Conservation (phyloP, 2,113 vertebrate genomes). For the Lota lota region DNA sequence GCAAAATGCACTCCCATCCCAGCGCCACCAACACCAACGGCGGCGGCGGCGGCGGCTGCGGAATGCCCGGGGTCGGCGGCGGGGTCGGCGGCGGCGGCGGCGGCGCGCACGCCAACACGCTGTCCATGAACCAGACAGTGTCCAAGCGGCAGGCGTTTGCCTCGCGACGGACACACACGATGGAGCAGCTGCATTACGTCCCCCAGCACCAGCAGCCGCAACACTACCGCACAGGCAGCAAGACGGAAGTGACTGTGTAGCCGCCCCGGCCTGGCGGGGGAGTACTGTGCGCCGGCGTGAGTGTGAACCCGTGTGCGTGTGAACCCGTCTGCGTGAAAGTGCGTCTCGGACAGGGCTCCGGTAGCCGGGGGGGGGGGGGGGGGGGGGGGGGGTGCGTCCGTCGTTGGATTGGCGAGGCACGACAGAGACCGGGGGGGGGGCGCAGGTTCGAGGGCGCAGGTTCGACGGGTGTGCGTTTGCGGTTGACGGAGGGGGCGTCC, state of each 20-base stretch:
- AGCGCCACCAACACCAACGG: constrained; percentile 91
- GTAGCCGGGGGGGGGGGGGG: too few relatives aligned
- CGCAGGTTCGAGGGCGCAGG: too few relatives aligned
- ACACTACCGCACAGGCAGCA: constrained; percentile 96
- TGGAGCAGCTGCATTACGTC: constrained; percentile 95
- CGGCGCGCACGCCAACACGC: constrained; percentile 80
- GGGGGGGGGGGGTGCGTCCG: too few relatives aligned
- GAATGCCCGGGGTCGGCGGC: background rate
- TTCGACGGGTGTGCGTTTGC: too few relatives aligned
- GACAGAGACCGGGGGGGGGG: too few relatives aligned
- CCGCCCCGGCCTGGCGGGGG: background rate
- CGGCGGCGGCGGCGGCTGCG: constrained; percentile 17
- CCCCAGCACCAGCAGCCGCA: constrained; percentile 77
- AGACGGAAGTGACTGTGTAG: constrained; percentile 99
- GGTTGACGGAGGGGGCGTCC: too few relatives aligned
- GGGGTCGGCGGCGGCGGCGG: constrained; percentile 8
- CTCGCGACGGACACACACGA: constrained; percentile 94
- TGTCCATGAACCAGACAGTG: constrained; percentile 87
- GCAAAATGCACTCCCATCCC: constrained; percentile 99
- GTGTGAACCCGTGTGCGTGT: too few relatives aligned
- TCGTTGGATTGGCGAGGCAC: too few relatives aligned
- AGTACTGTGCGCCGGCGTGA: too few relatives aligned
- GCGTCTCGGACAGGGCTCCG: background rate
- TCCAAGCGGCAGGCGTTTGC: constrained; percentile 96
- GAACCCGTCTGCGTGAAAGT: background rate